Conservation (phyloP, 2,113 vertebrate genomes). For the Cyphomyrus discorhynchus region DNA sequence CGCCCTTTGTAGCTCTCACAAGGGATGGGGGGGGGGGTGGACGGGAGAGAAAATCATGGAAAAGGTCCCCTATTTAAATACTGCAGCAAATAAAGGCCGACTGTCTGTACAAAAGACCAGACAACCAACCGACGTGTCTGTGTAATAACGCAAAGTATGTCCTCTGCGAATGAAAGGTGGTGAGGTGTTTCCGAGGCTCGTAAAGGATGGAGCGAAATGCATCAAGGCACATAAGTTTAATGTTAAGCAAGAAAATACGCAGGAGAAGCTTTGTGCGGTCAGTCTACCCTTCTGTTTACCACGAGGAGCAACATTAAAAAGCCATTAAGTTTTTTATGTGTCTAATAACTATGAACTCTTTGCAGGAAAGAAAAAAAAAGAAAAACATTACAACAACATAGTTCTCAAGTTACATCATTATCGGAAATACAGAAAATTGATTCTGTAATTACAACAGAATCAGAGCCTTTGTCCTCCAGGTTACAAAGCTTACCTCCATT, state of each 20-base stretch:
- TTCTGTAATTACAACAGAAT: neutral
- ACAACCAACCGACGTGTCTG: neutral
- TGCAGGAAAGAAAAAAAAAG: constrained; percentile 32
- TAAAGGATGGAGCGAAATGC: neutral
- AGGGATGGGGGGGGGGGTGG: constrained; percentile 51
- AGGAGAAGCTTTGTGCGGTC: neutral
- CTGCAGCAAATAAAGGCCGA: neutral
- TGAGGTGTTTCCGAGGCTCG: neutral
- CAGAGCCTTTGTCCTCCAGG: neutral
- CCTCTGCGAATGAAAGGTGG: neutral
- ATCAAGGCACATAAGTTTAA: neutral
- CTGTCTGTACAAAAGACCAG: neutral
- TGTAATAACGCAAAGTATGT: neutral
- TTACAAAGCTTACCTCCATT: neutral
- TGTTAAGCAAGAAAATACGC: neutral
- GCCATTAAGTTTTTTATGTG: constrained; percentile 14
- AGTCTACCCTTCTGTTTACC: neutral
- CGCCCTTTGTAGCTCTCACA: constrained; percentile 61
- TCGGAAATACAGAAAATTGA: constrained; percentile 8
- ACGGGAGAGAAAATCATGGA: constrained; percentile 31
- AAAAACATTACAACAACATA: constrained; percentile 12
- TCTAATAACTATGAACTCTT: neutral
- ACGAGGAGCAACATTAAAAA: constrained; percentile 42
- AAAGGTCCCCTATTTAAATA: constrained; percentile 1
- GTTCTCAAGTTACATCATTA: constrained; percentile 1